Evolutionary conservation across 2,113 vertebrate species (phyloP), one percentile per base, ranked within the genome.

Genomic region (Ivindomyrus marchei): DNA sequence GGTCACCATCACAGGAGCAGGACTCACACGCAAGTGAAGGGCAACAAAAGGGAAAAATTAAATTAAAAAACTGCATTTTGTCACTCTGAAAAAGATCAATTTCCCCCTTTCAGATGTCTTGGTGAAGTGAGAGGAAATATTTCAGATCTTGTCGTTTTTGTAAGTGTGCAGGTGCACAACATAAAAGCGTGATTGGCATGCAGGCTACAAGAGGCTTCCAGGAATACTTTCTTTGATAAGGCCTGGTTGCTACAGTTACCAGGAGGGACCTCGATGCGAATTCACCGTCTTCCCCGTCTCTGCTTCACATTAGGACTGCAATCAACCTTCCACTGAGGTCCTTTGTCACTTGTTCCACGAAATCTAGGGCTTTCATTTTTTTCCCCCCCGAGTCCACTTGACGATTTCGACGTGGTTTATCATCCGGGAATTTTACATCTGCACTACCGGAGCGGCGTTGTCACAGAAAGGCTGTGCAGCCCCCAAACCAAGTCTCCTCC

Each of bases 221-320:
- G 53, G 83, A 86, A 90, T 50, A 89, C 36, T n/a, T 8, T 13
- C 17, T 50, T 87, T 89, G 66, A 42, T 84, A 89, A 90, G 74
- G 90, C 86, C 83, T 89, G 89, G 87, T 91, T 92, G 89, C 87
- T 31, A 70, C 90, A 89, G 0, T 42, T 77, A 91, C 85, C 1
- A 70, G 56, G 36, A 83, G 53, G 66, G 77, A 70, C 3, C 39
- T 45, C 88, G 58, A 92, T 94, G 93, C 90, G 45, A 91, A 92
- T 93, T 92, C 10, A 53, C 5, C 15, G 1, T 87, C n/a, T 92
- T 88, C 87, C 91, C 91, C 88, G 77, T 47, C 47, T 91, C 77
- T 10, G 70, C 27, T 50, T 11, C n/a, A 87, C 56, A 80, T 31
- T 13, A 85, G 89, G 89, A 89, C 87, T 90, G 89, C 70, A 92